phyloP scores from a whole-genome alignment of 2,888 invertebrate genomes.

The Limnephilus lunatus region DNA sequence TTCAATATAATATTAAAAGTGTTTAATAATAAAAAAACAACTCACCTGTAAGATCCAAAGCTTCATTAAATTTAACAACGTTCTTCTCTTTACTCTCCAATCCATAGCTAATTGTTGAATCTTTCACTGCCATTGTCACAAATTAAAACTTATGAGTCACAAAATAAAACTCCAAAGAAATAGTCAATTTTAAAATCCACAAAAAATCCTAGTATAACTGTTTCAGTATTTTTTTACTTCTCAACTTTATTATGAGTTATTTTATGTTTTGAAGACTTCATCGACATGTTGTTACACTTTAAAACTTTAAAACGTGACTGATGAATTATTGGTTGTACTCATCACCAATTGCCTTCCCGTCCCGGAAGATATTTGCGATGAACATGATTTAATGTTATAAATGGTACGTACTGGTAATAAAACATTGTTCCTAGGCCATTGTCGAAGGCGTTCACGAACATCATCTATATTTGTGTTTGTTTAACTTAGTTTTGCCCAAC shows the following conservation, averaged over 20 bases:
- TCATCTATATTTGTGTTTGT: background rate
- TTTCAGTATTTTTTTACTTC: too few relatives aligned
- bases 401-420: background rate
- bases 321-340: background rate
- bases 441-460: background rate
- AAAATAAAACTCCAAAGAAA: too few relatives aligned
- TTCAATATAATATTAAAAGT: background rate
- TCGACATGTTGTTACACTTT: background rate
- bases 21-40: background rate
- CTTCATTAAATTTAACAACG: conserved; percentile 26
- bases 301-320: background rate
- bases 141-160: background rate
- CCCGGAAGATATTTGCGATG: background rate
- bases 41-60: conserved; percentile 40
- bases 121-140: background rate
- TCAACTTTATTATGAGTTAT: too few relatives aligned
- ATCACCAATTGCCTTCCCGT: background rate
- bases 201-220: too few relatives aligned
- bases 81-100: background rate
- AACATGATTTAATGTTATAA: background rate
- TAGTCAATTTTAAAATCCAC: too few relatives aligned
- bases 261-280: background rate
- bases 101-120: background rate
- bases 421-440: background rate
- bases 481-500: background rate